These are phyloP conservation scores for Andrena hattorfiana DNA, from an alignment of 2,888 invertebrate genomes.

Conservation along the genomic window DNA sequence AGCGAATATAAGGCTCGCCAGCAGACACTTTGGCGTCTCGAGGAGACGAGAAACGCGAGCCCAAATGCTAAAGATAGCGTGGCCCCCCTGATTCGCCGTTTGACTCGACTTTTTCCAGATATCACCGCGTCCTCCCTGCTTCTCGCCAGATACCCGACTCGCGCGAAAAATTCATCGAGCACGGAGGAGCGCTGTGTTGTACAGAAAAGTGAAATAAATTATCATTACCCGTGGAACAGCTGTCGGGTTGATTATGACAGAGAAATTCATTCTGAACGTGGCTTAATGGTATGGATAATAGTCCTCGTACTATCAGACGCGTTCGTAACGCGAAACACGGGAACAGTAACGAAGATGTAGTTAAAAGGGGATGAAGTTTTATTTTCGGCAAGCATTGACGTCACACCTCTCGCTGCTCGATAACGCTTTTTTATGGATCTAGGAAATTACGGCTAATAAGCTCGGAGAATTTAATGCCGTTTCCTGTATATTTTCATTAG, in stretches of 20 bases:
- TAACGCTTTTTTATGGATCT: conserved; percentile 13
- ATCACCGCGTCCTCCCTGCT: neutral
- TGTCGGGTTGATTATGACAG: neutral
- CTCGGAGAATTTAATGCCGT: conserved; percentile 14
- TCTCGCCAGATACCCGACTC: too few relatives aligned
- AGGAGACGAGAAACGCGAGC: conserved; percentile 40
- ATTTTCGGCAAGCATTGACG: conserved; percentile 14
- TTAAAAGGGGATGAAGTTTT: conserved; percentile 13
- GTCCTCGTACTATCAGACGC: neutral
- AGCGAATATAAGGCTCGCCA: conserved; percentile 67
- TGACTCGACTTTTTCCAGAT: conserved; percentile 26
- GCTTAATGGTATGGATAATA: neutral
- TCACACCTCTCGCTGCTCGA: conserved; percentile 1
- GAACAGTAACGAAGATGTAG: too few relatives aligned
- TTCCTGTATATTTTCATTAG: conserved; percentile 23
- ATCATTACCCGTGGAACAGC: neutral
- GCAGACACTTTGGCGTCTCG: conserved; percentile 70
- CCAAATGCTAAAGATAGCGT: conserved; percentile 66
- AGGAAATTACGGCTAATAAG: conserved; percentile 15
- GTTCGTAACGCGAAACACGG: neutral
- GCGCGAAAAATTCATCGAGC: too few relatives aligned
- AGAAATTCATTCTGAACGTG: neutral
- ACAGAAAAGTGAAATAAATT: neutral
- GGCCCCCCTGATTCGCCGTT: conserved; percentile 20
- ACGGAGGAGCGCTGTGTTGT: too few relatives aligned